phyloP scores from a whole-genome alignment of 2,797 vertebrate species.

The Potorous gilbertii region DNA sequence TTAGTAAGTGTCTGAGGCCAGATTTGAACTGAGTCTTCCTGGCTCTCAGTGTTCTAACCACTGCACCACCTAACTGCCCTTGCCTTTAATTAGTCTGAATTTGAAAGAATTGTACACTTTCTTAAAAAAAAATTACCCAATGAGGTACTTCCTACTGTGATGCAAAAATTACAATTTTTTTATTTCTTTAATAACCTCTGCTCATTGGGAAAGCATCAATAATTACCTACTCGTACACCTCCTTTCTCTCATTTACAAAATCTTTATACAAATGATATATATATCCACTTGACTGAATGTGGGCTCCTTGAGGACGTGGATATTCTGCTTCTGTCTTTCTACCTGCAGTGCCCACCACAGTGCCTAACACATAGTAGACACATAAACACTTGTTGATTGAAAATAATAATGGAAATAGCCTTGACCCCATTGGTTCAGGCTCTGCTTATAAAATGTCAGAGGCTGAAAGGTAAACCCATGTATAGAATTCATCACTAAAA shows the following conservation, averaged over 20 bases:
- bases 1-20: neutral
- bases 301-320: neutral
- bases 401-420: neutral
- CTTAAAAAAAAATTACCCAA: neutral
- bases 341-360: neutral
- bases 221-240: neutral
- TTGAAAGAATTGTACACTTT: neutral
- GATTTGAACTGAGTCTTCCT: neutral
- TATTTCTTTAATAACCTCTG: constrained; percentile 18
- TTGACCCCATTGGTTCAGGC: neutral
- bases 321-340: neutral
- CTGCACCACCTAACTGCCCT: neutral
- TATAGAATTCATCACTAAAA: constrained; percentile 44
- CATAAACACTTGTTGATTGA: neutral
- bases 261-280: neutral
- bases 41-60: neutral
- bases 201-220: neutral
- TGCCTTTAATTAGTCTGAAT: neutral
- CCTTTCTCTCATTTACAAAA: neutral
- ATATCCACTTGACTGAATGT: neutral
- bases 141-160: neutral
- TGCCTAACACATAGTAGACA: neutral
- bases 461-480: neutral
- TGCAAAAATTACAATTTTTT: neutral
- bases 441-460: constrained; percentile 33